Evolutionary conservation across 1,140 invertebrate genomes (phyloP).

Genomic region (Heliothis virescens): DNA sequence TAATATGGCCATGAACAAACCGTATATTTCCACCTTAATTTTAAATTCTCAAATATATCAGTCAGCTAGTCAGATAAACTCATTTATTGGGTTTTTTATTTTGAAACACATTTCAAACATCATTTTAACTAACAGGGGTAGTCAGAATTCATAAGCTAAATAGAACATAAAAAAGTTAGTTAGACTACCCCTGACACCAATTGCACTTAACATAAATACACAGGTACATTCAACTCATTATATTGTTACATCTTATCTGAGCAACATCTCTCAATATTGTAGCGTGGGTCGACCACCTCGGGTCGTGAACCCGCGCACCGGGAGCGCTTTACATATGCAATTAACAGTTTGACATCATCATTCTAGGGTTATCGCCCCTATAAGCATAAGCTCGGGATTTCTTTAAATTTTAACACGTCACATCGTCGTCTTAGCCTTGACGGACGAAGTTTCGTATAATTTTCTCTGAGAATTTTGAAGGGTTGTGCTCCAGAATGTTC

Average conservation of each 20-base stretch:
- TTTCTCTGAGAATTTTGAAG: constrained; percentile 1
- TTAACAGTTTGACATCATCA: constrained; percentile 61
- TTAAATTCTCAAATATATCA: no score
- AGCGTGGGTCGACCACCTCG: constrained; percentile 9
- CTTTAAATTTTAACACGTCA: constrained; percentile 34
- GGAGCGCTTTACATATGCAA: constrained; percentile 64
- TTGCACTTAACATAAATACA: no score
- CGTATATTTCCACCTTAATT: no score
- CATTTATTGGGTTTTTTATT: no score
- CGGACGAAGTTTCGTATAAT: background rate
- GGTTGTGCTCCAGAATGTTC: constrained; percentile 1
- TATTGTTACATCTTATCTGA: constrained; percentile 6
- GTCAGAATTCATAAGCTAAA: no score
- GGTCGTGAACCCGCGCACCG: constrained; percentile 41
- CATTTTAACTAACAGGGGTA: no score
- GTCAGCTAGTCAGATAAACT: no score
- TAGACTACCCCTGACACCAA: no score
- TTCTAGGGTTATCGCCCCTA: constrained; percentile 27
- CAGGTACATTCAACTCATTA: no score
- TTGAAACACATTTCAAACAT: no score
- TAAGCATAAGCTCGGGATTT: constrained; percentile 7
- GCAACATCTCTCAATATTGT: constrained; percentile 26
- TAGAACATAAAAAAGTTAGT: no score
- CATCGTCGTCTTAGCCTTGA: background rate
- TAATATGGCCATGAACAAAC: no score